Percentiles rank a stretch among this genome's conserved stretches.
Conservation (phyloP, 2,797 vertebrate genomes). For the Anguilla pacifica region DNA sequence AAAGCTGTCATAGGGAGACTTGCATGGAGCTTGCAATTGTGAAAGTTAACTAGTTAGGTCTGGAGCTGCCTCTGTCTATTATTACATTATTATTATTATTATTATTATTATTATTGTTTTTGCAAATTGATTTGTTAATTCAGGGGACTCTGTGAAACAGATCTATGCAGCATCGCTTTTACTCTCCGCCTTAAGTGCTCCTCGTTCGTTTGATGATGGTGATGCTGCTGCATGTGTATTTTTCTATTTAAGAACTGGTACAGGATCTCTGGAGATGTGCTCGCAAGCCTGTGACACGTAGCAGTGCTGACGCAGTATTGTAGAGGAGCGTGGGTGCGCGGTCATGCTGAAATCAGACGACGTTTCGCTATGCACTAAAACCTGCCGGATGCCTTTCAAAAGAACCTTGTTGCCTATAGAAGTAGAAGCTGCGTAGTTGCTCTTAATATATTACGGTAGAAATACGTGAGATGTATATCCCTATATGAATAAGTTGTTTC, state of each 20-base stretch:
- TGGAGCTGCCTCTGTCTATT: constrained; percentile 30
- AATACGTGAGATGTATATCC: constrained; percentile 66
- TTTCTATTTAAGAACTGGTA: constrained; percentile 61
- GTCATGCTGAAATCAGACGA: constrained; percentile 66
- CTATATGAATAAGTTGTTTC: constrained; percentile 66
- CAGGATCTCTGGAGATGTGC: constrained; percentile 46
- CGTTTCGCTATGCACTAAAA: constrained; percentile 90
- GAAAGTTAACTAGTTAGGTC: constrained; percentile 37
- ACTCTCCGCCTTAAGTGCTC: constrained; percentile 65
- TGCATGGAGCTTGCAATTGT: constrained; percentile 39
- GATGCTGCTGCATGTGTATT: constrained; percentile 56
- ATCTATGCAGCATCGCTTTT: constrained; percentile 59
- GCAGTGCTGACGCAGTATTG: constrained; percentile 63
- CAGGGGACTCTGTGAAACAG: constrained; percentile 55
- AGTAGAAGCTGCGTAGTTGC: constrained; percentile 73
- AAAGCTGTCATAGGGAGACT: constrained; percentile 27
- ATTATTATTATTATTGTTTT: constrained; percentile 2
- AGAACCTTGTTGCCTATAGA: constrained; percentile 91
- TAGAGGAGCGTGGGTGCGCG: constrained; percentile 65
- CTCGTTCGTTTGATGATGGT: constrained; percentile 58
- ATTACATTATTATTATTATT: background rate
- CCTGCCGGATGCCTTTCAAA: constrained; percentile 90
- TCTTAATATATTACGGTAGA: constrained; percentile 49
- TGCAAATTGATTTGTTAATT: constrained; percentile 22
- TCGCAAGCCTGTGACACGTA: constrained; percentile 58